Percentiles rank a stretch among this genome's conserved stretches.
These are phyloP conservation scores for Phalanger gymnotis DNA, from an alignment of 2,797 vertebrate species.

Conservation along the genomic window DNA sequence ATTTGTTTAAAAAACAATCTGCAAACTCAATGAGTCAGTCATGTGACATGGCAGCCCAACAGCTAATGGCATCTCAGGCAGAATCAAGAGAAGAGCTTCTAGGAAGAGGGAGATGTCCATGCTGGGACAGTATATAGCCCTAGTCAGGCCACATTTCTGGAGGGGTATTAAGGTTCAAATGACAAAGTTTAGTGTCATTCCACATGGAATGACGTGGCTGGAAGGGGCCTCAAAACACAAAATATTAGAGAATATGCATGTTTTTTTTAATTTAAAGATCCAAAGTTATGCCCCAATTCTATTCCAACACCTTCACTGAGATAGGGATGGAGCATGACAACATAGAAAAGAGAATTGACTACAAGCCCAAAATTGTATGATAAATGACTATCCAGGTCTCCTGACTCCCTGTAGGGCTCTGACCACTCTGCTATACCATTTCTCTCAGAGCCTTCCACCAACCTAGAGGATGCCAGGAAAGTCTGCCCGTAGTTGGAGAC, in stretches of 20 bases:
- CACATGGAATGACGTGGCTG: not conserved
- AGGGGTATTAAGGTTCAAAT: not conserved
- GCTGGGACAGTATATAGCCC: not conserved
- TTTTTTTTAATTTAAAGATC: not conserved
- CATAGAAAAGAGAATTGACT: not conserved
- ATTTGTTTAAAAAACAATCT: not conserved
- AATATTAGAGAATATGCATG: not conserved
- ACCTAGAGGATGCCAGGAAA: slow-evolving; percentile 40
- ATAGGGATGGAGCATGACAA: too few relatives aligned
- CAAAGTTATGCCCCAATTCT: not conserved
- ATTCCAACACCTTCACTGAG: not conserved
- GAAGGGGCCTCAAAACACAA: not conserved
- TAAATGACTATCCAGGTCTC: not conserved
- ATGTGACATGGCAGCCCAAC: not conserved
- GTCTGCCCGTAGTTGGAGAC: not conserved
- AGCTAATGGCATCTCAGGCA: not conserved
- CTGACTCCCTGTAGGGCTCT: not conserved
- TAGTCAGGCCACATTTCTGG: not conserved
- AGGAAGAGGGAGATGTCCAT: not conserved
- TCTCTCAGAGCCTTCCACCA: slow-evolving; percentile 22
- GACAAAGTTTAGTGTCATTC: not conserved
- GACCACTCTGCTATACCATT: not conserved
- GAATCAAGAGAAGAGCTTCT: not conserved
- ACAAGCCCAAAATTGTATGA: not conserved
- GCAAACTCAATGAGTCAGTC: not conserved